These are phyloP conservation scores for Agrotis puta DNA, from an alignment of 2,888 invertebrate species.

Conservation along the genomic window DNA sequence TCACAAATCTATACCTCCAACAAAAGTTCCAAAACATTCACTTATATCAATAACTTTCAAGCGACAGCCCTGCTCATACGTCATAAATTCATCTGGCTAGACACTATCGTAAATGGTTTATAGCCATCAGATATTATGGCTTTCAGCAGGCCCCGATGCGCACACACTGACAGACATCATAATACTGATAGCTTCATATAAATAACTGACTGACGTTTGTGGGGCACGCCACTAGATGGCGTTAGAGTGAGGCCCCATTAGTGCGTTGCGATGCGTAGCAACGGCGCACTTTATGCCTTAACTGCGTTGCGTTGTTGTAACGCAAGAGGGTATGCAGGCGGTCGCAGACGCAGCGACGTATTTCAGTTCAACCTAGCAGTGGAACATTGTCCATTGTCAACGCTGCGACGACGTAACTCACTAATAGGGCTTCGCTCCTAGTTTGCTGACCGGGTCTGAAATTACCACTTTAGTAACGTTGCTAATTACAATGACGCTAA, in stretches of 20 bases:
- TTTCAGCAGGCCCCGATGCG: slow-evolving; percentile 69
- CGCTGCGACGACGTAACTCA: no score
- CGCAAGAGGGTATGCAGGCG: no score
- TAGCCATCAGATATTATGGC: slow-evolving; percentile 77
- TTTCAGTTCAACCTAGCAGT: no score
- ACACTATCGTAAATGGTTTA: slow-evolving; percentile 83
- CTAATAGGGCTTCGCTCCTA: no score
- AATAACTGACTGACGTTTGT: slow-evolving; percentile 47
- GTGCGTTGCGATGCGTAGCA: no score
- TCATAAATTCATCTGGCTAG: slow-evolving; percentile 80
- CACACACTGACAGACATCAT: slow-evolving; percentile 61
- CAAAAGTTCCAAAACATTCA: slow-evolving; percentile 1
- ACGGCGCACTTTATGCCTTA: no score
- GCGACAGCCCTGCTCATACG: slow-evolving; percentile 60
- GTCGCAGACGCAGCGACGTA: no score
- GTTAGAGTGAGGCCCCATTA: slow-evolving; percentile 18
- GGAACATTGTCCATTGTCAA: no score
- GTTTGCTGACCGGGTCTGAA: no score
- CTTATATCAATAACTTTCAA: slow-evolving; percentile 51
- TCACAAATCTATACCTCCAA: background rate
- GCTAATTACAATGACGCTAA: no score
- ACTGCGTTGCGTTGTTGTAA: no score
- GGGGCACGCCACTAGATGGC: slow-evolving; percentile 49
- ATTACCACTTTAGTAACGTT: no score
- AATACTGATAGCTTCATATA: slow-evolving; percentile 55